Evolutionary conservation across 1,140 invertebrate genomes (phyloP).

Genomic region (Pygmarrhopalites habei): DNA sequence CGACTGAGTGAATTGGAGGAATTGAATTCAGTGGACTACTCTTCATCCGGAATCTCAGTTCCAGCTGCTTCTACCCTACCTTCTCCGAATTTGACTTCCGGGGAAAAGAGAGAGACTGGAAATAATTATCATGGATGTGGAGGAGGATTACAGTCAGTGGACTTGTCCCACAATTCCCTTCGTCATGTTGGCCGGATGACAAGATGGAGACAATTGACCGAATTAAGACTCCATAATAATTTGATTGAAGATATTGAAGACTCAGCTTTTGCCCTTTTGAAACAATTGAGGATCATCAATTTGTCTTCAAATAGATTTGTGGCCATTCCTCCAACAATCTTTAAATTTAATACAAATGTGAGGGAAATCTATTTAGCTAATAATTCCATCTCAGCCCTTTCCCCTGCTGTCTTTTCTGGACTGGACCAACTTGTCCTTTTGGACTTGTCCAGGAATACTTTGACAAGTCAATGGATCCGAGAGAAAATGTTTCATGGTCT

Average conservation of each 20-base stretch:
- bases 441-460: conserved; percentile 76
- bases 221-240: conserved; percentile 72
- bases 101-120: no score
- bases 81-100: conserved; percentile 38
- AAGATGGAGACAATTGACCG: conserved; percentile 63
- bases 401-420: conserved; percentile 70
- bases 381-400: conserved; percentile 69
- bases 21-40: conserved; percentile 49
- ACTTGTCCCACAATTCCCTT: conserved; percentile 45
- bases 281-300: conserved; percentile 68
- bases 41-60: no score
- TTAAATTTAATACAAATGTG: conserved; percentile 65
- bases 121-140: conserved; percentile 21
- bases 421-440: conserved; percentile 74
- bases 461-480: conserved; percentile 72
- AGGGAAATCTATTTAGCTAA: conserved; percentile 72
- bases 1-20: conserved; percentile 66
- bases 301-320: conserved; percentile 72
- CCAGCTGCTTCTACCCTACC: not conserved
- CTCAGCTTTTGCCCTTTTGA: conserved; percentile 65
- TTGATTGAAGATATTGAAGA: conserved; percentile 69
- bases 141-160: conserved; percentile 38
- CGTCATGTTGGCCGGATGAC: conserved; percentile 43
- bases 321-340: conserved; percentile 66
- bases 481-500: conserved; percentile 74